Evolutionary conservation across 2,888 invertebrate species (phyloP).

Genomic region (Tethea ocularis): DNA sequence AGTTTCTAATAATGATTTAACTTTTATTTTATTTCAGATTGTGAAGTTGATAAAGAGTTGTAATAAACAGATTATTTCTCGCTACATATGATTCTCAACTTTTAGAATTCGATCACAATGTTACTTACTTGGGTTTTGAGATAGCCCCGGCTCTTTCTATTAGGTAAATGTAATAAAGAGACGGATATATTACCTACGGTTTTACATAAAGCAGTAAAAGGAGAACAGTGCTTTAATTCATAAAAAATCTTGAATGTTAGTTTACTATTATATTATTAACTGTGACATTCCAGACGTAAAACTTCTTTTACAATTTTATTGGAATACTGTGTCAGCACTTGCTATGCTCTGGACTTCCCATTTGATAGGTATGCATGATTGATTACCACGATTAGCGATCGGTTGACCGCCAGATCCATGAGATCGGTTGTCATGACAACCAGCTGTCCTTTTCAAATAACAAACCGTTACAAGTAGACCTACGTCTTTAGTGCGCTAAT

Average conservation of each 20-base stretch:
- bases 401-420: slow-evolving; percentile 51
- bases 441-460: slow-evolving; percentile 23
- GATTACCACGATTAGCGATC: slow-evolving; percentile 63
- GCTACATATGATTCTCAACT: neutral
- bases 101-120: no score
- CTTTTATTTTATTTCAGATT: neutral
- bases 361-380: slow-evolving; percentile 61
- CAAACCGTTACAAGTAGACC: slow-evolving; percentile 46
- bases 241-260: no score
- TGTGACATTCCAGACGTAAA: neutral
- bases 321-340: slow-evolving; percentile 1
- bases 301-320: neutral
- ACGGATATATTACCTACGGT: no score
- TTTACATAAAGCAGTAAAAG: no score
- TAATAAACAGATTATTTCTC: neutral
- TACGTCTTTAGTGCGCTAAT: slow-evolving; percentile 25
- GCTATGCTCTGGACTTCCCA: slow-evolving; percentile 21
- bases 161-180: no score
- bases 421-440: slow-evolving; percentile 47
- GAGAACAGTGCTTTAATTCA: no score
- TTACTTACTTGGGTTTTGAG: no score
- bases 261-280: neutral
- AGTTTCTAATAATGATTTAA: neutral
- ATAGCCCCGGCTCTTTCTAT: no score
- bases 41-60: neutral